These are phyloP conservation scores for Dryobotodes eremita DNA, from an alignment of 2,888 invertebrate species.

Conservation along the genomic window DNA sequence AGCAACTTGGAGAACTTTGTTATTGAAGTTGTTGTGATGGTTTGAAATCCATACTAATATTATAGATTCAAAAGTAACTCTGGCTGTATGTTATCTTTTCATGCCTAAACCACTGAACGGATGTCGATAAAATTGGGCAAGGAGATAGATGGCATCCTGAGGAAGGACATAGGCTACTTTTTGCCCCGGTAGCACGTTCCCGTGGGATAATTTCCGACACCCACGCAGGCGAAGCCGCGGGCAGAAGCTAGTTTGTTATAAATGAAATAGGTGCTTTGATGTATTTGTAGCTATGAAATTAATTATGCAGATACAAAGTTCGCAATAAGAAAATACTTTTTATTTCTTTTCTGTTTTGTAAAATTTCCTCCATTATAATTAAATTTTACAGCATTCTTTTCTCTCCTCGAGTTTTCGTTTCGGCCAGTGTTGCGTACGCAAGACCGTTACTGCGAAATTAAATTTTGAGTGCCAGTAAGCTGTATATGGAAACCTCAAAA, in stretches of 20 bases:
- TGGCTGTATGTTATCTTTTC: too few relatives aligned
- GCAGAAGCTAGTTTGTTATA: not conserved
- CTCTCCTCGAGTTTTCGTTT: conserved; percentile 41
- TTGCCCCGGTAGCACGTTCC: too few relatives aligned
- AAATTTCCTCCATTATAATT: conserved; percentile 49
- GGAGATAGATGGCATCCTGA: too few relatives aligned
- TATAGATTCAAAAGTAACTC: too few relatives aligned
- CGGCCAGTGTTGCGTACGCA: conserved; percentile 54
- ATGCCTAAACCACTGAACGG: too few relatives aligned
- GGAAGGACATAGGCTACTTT: too few relatives aligned
- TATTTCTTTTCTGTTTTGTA: conserved; percentile 20
- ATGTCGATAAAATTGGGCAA: too few relatives aligned
- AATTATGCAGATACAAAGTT: conserved; percentile 32
- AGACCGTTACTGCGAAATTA: conserved; percentile 73
- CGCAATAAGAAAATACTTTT: conserved; percentile 22
- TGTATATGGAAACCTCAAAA: conserved; percentile 75
- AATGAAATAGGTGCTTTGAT: conserved; percentile 8
- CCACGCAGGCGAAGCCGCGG: too few relatives aligned
- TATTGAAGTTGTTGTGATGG: conserved; percentile 36
- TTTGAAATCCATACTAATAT: conserved; percentile 1
- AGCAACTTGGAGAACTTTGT: conserved; percentile 45
- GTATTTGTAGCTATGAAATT: conserved; percentile 16
- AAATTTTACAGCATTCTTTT: conserved; percentile 52
- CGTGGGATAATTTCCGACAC: too few relatives aligned
- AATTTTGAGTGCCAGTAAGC: conserved; percentile 71